Evolutionary conservation across 2,113 vertebrate genomes (phyloP).

Genomic region (Agelaius tricolor): DNA sequence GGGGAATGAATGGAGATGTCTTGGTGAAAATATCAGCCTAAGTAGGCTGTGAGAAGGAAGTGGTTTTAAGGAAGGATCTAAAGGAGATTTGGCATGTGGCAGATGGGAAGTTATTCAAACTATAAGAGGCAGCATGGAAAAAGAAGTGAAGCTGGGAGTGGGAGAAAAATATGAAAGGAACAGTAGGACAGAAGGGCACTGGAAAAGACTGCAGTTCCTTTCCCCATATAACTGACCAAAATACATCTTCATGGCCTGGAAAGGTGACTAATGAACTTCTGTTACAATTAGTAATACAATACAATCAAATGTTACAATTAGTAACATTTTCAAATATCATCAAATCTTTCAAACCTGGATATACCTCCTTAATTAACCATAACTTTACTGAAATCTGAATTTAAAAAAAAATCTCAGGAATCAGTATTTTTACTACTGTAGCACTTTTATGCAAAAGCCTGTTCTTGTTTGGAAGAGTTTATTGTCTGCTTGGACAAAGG

Average conservation of each 20-base stretch:
- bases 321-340: not conserved
- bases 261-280: not conserved
- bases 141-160: slow-evolving; percentile 28
- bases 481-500: not conserved
- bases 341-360: not conserved
- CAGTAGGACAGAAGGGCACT: not conserved
- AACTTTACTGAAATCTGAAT: not conserved
- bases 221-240: not conserved
- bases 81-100: slow-evolving; percentile 56
- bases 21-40: slow-evolving; percentile 56
- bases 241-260: not conserved
- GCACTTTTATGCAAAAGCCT: not conserved
- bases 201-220: not conserved
- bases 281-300: too few relatives aligned
- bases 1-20: slow-evolving; percentile 66
- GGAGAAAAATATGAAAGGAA: slow-evolving; percentile 22
- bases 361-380: not conserved
- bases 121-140: slow-evolving; percentile 42
- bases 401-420: not conserved
- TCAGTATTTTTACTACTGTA: not conserved
- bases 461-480: not conserved
- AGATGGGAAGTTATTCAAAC: slow-evolving; percentile 63
- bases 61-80: slow-evolving; percentile 57
- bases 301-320: not conserved
- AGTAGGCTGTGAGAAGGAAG: slow-evolving; percentile 58